Evolutionary conservation across 92 coral and sea anemone genomes (phyloP).

Genomic region (Phenganax stokvisi): DNA sequence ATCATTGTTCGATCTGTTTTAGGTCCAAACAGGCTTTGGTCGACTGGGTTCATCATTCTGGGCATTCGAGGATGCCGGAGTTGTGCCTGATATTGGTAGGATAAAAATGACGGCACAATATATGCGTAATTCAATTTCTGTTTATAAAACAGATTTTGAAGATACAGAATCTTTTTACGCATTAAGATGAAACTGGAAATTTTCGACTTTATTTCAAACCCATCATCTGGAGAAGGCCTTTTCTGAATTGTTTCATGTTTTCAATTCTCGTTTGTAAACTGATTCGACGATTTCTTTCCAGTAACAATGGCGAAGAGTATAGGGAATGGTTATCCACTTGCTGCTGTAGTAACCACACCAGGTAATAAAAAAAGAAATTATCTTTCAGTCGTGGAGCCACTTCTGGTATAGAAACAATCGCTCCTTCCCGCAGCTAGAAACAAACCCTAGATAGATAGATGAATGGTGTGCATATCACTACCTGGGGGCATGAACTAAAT

Average conservation of each 20-base stretch:
- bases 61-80: slow-evolving; percentile 86
- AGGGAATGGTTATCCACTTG: slow-evolving; percentile 93
- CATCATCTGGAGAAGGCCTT: no score
- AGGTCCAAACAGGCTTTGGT: slow-evolving; percentile 98
- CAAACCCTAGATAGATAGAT: not conserved
- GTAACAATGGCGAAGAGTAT: slow-evolving; percentile 97
- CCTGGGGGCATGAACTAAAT: no score
- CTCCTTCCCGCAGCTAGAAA: not conserved
- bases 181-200: no score
- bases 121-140: not conserved
- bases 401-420: no score
- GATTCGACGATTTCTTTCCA: not conserved
- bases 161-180: no score
- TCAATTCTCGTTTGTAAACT: not conserved
- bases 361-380: slow-evolving; percentile 42
- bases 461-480: not conserved
- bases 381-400: no score
- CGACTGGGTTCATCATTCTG: slow-evolving; percentile 93
- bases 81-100: slow-evolving; percentile 87
- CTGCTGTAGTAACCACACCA: slow-evolving; percentile 94
- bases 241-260: not conserved
- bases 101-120: not conserved
- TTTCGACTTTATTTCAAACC: no score
- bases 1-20: not conserved
- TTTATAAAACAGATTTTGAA: no score